Evolutionary conservation across 2,797 vertebrate genomes (phyloP).

Genomic region (Hemitrygon akajei): DNA sequence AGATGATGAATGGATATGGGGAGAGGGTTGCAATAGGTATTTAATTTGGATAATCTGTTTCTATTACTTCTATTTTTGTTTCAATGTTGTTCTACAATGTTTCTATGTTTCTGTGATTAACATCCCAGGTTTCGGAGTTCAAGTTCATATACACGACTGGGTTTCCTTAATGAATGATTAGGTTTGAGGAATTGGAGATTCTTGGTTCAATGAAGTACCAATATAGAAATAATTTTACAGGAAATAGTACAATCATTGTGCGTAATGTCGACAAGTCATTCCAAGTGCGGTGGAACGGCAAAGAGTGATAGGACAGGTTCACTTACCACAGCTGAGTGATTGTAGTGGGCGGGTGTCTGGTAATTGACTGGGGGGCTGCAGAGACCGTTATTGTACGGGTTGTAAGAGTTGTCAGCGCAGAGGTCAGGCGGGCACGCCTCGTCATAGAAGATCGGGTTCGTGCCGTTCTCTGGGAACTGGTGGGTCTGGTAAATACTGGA

Average conservation of each 20-base stretch:
- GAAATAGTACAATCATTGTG: too few species aligned
- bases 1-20: too few species aligned
- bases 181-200: background rate
- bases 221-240: background rate
- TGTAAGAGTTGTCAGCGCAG: conserved; percentile 46
- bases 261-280: background rate
- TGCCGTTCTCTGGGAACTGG: conserved; percentile 54
- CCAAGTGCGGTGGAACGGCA: background rate
- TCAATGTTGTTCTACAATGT: too few species aligned
- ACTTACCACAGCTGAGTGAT: conserved; percentile 71
- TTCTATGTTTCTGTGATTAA: background rate
- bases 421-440: conserved; percentile 61
- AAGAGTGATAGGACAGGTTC: background rate
- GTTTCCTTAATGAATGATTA: background rate
- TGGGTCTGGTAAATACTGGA: conserved; percentile 54
- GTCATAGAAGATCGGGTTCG: conserved; percentile 52
- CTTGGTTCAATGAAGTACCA: background rate
- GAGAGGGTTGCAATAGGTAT: too few species aligned
- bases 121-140: background rate
- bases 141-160: background rate
- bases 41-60: too few species aligned
- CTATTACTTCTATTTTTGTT: too few species aligned
- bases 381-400: conserved; percentile 47
- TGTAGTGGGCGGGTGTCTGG: conserved; percentile 63
- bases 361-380: conserved; percentile 58